Conservation (phyloP, 2,797 vertebrate species). For the Myotis findleyi region DNA sequence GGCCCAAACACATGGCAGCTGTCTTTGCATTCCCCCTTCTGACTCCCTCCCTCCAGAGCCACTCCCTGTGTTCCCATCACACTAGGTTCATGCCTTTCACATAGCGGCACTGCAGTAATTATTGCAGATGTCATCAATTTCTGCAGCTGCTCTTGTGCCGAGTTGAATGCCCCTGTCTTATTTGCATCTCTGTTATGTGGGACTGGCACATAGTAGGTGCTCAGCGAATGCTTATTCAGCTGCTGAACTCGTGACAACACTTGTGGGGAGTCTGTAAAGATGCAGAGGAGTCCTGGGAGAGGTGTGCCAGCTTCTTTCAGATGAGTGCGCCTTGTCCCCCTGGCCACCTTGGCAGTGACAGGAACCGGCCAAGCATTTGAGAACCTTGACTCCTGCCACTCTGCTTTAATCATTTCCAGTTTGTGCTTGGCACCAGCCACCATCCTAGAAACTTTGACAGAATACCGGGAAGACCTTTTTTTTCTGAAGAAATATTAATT, state of each 20-base stretch:
- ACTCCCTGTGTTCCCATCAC: background rate
- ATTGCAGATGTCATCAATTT: background rate
- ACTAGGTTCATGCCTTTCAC: background rate
- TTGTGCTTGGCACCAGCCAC: conserved; percentile 42
- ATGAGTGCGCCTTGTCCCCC: background rate
- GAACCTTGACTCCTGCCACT: background rate
- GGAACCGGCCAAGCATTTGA: background rate
- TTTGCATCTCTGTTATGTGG: background rate
- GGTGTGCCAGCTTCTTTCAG: background rate
- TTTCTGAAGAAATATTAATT: conserved; percentile 62
- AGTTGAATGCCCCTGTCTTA: background rate
- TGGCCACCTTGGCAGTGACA: background rate
- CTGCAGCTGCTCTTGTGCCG: background rate
- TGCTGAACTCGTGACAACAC: background rate
- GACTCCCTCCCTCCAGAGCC: background rate
- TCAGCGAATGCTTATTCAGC: background rate
- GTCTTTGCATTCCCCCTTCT: background rate
- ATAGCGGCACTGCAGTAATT: rapidly evolving
- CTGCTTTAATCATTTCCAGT: conserved; percentile 45
- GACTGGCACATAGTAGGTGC: background rate
- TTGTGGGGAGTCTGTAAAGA: background rate
- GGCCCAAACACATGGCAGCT: background rate
- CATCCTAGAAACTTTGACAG: background rate
- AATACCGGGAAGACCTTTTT: background rate
- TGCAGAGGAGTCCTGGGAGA: background rate